A percentile compares a stretch with the other conserved stretches of the same genome.
These are phyloP conservation scores for Arothron firmamentum DNA, from an alignment of 2,113 vertebrate genomes.

Conservation along the genomic window DNA sequence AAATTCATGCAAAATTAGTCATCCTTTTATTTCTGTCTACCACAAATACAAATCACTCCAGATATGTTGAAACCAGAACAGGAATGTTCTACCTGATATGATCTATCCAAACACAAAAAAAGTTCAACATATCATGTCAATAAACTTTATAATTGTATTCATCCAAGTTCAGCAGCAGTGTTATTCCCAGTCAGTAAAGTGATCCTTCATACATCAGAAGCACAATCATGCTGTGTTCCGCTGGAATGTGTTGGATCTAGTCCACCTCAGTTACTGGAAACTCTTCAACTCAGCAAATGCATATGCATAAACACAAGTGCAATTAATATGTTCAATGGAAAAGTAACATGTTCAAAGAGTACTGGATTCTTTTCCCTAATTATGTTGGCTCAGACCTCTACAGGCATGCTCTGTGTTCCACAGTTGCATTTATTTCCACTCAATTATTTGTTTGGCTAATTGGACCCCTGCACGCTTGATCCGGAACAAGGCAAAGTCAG, in stretches of 20 bases:
- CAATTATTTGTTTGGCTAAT: slow-evolving; percentile 74
- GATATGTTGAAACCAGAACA: too few relatives aligned
- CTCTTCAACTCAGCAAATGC: slow-evolving; percentile 50
- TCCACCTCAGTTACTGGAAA: slow-evolving; percentile 43
- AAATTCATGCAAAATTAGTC: slow-evolving; percentile 28
- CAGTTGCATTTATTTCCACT: slow-evolving; percentile 73
- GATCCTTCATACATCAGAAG: slow-evolving; percentile 19
- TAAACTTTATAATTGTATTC: background rate
- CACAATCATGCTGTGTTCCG: slow-evolving; percentile 16
- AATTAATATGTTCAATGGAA: slow-evolving; percentile 59
- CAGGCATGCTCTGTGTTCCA: slow-evolving; percentile 51
- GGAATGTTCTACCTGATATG: too few relatives aligned
- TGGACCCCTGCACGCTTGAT: slow-evolving; percentile 63
- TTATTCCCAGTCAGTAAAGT: slow-evolving; percentile 11
- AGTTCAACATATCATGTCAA: background rate
- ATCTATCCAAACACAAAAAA: background rate
- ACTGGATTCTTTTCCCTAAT: slow-evolving; percentile 57
- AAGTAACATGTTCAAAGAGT: slow-evolving; percentile 68
- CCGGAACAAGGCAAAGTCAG: slow-evolving; percentile 60
- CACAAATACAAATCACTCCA: too few relatives aligned
- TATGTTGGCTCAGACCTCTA: slow-evolving; percentile 56
- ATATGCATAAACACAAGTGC: slow-evolving; percentile 57
- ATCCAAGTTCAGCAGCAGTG: slow-evolving; percentile 10
- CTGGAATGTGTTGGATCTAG: slow-evolving; percentile 24
- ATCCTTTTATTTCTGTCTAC: background rate